These are phyloP conservation scores for Pogoniulus pusillus DNA, from an alignment of 2,797 vertebrate genomes.

Conservation along the genomic window DNA sequence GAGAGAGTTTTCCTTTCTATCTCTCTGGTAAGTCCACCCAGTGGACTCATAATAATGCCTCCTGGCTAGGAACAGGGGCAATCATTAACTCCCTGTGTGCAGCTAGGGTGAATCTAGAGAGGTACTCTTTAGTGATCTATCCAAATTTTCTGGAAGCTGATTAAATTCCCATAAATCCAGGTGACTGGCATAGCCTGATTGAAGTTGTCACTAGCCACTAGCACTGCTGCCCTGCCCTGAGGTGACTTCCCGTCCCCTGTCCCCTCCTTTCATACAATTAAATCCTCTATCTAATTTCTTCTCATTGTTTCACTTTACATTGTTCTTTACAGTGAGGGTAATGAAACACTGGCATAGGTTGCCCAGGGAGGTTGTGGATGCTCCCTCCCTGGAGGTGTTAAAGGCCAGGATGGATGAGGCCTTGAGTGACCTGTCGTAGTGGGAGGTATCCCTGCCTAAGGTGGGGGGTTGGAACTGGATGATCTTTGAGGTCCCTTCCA, in stretches of 20 bases:
- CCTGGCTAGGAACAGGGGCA: background rate
- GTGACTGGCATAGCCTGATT: fast-evolving
- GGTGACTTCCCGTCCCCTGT: background rate
- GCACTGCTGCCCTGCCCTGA: fast-evolving
- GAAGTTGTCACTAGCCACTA: background rate
- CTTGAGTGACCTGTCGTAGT: too few relatives aligned
- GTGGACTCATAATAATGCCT: background rate
- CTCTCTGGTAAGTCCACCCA: background rate
- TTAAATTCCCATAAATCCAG: background rate
- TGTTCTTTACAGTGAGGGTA: too few relatives aligned
- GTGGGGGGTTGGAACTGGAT: too few relatives aligned
- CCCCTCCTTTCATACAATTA: background rate
- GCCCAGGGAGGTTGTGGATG: too few relatives aligned
- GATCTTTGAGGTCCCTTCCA: too few relatives aligned
- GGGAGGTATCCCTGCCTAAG: too few relatives aligned
- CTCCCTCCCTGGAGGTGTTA: too few relatives aligned
- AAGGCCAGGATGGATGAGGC: too few relatives aligned
- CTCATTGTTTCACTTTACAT: background rate
- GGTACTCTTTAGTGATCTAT: background rate
- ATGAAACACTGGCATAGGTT: too few relatives aligned
- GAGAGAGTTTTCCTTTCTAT: background rate
- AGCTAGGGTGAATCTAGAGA: background rate
- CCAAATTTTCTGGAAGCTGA: background rate
- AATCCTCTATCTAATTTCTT: background rate
- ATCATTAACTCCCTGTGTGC: background rate